Evolutionary conservation across 2,797 vertebrate genomes (phyloP).

Genomic region (Phataginus tetradactyla): DNA sequence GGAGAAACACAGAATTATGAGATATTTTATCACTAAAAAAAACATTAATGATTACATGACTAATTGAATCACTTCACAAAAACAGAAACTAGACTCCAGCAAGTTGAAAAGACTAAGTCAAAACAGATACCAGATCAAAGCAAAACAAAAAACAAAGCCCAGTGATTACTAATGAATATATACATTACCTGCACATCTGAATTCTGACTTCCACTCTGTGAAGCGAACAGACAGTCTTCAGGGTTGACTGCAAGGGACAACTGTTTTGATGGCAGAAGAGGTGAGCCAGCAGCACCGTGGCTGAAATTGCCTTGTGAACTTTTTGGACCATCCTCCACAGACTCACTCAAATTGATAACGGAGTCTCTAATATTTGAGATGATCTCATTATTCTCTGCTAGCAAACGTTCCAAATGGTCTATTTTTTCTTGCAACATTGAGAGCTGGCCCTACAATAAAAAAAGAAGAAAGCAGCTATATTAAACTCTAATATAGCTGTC

Average conservation of each 20-base stretch:
- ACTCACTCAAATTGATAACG: constrained; percentile 90
- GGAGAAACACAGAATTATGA: not conserved
- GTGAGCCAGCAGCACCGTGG: constrained; percentile 82
- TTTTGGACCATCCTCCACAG: constrained; percentile 87
- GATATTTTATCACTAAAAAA: constrained; percentile 8
- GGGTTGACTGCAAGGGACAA: constrained; percentile 80
- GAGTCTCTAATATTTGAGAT: constrained; percentile 93
- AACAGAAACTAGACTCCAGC: not conserved
- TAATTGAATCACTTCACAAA: not conserved
- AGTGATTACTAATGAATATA: not conserved
- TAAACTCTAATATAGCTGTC: constrained; percentile 55
- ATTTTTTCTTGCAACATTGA: constrained; percentile 94
- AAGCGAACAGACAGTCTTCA: constrained; percentile 89
- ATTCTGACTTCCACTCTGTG: constrained; percentile 80
- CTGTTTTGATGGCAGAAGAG: constrained; percentile 79
- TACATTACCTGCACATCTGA: constrained; percentile 90
- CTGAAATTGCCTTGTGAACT: constrained; percentile 86
- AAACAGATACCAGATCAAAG: not conserved
- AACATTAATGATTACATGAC: not conserved
- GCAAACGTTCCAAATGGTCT: constrained; percentile 92
- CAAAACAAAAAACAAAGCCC: constrained; percentile 24
- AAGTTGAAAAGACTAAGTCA: not conserved
- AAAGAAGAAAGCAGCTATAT: constrained; percentile 40
- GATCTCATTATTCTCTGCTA: constrained; percentile 94
- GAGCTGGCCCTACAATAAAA: constrained; percentile 90